Percentiles rank a stretch among this genome's conserved stretches.
phyloP scores from a whole-genome alignment of 1,140 invertebrate genomes.

The Pectinophora gossypiella region DNA sequence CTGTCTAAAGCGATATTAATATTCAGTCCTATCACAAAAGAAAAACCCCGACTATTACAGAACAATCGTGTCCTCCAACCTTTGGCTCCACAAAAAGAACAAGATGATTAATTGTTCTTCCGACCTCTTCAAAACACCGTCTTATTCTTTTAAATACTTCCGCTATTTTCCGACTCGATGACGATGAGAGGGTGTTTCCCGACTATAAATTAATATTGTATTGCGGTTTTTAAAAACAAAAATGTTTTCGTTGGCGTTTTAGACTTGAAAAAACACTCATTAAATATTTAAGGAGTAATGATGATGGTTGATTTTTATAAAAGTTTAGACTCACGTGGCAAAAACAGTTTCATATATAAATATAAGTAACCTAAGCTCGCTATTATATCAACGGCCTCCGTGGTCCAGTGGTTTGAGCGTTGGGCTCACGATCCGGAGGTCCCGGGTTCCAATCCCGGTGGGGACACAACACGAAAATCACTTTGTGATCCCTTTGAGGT shows the following conservation, averaged over 20 bases:
- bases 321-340: too few relatives aligned
- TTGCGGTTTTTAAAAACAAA: constrained; percentile 39
- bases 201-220: constrained; percentile 67
- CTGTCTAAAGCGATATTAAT: constrained; percentile 26
- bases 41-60: constrained; percentile 48
- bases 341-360: too few relatives aligned
- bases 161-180: constrained; percentile 71
- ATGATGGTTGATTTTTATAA: too few relatives aligned
- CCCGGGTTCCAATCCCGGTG: too few relatives aligned
- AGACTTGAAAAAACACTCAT: too few relatives aligned
- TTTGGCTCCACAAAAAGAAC: constrained; percentile 60
- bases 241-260: constrained; percentile 13
- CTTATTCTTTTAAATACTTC: constrained; percentile 71
- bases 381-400: too few relatives aligned
- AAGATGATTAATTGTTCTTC: constrained; percentile 71
- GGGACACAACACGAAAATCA: too few relatives aligned
- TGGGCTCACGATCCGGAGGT: too few relatives aligned
- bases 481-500: too few relatives aligned
- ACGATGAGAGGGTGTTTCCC: constrained; percentile 56
- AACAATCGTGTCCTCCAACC: constrained; percentile 64
- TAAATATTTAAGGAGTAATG: too few relatives aligned
- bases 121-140: constrained; percentile 70
- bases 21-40: constrained; percentile 38
- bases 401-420: too few relatives aligned
- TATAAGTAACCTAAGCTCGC: too few relatives aligned